These are phyloP conservation scores for Meles meles DNA, from an alignment of 2,113 vertebrate species.

Conservation along the genomic window DNA sequence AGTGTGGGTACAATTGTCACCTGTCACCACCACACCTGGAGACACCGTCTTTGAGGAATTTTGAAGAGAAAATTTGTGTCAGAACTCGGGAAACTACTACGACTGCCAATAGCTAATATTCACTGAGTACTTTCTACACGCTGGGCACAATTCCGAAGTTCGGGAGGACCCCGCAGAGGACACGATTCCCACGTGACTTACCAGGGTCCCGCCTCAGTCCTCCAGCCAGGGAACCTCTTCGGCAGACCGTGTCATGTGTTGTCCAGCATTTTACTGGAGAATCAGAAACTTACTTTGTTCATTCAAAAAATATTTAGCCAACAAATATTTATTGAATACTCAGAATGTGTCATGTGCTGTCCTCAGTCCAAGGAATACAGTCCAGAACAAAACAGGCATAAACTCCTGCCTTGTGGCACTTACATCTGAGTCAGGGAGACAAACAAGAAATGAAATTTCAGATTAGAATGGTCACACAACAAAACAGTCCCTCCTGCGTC, in stretches of 20 bases:
- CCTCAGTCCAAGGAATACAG: background rate
- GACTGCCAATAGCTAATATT: background rate
- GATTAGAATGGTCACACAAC: rapidly evolving
- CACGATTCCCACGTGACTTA: background rate
- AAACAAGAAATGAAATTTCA: background rate
- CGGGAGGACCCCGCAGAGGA: background rate
- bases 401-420: background rate
- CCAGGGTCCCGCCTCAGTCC: background rate
- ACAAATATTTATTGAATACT: background rate
- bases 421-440: rapidly evolving
- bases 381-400: background rate
- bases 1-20: background rate
- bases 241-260: background rate
- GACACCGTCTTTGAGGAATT: background rate
- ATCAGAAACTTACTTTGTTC: background rate
- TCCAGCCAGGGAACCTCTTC: background rate
- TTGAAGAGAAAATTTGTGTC: background rate
- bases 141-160: background rate
- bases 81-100: background rate
- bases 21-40: background rate
- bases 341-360: background rate
- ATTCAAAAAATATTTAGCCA: background rate
- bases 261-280: background rate
- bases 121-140: background rate
- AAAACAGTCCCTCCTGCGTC: background rate